Conservation (phyloP, 2,888 invertebrate genomes). For the Arge pagana region DNA sequence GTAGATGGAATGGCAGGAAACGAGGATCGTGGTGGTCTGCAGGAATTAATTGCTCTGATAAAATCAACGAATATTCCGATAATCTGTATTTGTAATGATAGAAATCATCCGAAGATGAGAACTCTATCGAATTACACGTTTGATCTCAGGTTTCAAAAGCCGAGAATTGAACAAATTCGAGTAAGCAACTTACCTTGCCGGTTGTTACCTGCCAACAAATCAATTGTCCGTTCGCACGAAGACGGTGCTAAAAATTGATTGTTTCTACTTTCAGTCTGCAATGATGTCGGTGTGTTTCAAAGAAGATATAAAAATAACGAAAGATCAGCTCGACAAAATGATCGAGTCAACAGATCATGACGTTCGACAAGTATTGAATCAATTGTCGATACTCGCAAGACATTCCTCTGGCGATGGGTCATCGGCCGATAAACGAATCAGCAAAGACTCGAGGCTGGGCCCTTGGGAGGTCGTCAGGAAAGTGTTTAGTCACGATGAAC, state of each 20-base stretch:
- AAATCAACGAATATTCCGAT: constrained; percentile 86
- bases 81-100: constrained; percentile 98
- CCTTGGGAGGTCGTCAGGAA: constrained; percentile 92
- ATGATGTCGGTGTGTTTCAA: constrained; percentile 91
- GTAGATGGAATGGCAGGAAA: constrained; percentile 99
- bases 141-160: constrained; percentile 85
- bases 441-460: constrained; percentile 87
- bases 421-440: constrained; percentile 56
- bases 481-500: constrained; percentile 82
- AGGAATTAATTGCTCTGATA: constrained; percentile 90
- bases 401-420: constrained; percentile 12
- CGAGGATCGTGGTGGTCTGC: constrained; percentile 96
- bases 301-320: constrained; percentile 81
- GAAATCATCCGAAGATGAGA: constrained; percentile 90
- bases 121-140: constrained; percentile 92
- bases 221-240: neutral
- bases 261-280: constrained; percentile 67
- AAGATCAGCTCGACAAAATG: constrained; percentile 79
- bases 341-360: constrained; percentile 90
- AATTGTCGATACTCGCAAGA: constrained; percentile 79
- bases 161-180: constrained; percentile 88
- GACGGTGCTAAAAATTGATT: neutral
- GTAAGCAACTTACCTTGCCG: constrained; percentile 56
- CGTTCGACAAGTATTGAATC: constrained; percentile 89
- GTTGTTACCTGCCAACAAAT: neutral